Evolutionary conservation across 2,113 vertebrate species (phyloP).

Genomic region (Phoenicopterus ruber): DNA sequence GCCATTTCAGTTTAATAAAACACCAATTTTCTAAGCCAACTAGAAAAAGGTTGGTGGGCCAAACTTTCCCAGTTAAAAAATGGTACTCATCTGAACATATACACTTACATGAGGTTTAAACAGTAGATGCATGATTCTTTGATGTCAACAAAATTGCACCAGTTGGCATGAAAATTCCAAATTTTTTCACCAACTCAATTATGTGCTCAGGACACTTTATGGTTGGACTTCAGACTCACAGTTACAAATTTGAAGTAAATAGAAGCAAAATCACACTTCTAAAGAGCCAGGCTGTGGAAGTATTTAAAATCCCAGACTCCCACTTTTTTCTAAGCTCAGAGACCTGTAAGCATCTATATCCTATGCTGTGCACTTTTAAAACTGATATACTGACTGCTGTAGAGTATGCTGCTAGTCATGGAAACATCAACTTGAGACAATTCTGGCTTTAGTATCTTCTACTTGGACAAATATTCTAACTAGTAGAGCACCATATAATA

Average conservation of each 20-base stretch:
- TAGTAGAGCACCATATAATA: neutral
- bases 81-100: neutral
- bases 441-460: neutral
- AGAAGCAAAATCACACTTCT: neutral
- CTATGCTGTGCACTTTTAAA: neutral
- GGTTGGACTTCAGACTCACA: neutral
- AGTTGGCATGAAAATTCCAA: neutral
- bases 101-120: neutral
- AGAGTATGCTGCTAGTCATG: neutral
- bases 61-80: neutral
- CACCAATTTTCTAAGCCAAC: fast-evolving
- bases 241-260: neutral
- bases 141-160: neutral
- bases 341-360: neutral
- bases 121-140: neutral
- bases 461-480: neutral
- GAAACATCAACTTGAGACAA: neutral
- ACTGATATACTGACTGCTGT: neutral
- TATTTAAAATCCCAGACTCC: neutral
- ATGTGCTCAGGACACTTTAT: neutral
- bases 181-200: neutral
- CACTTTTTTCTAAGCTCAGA: neutral
- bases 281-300: neutral
- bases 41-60: neutral
- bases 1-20: neutral